phyloP scores from a whole-genome alignment of 2,888 invertebrate species.

The Gibbula magus region DNA sequence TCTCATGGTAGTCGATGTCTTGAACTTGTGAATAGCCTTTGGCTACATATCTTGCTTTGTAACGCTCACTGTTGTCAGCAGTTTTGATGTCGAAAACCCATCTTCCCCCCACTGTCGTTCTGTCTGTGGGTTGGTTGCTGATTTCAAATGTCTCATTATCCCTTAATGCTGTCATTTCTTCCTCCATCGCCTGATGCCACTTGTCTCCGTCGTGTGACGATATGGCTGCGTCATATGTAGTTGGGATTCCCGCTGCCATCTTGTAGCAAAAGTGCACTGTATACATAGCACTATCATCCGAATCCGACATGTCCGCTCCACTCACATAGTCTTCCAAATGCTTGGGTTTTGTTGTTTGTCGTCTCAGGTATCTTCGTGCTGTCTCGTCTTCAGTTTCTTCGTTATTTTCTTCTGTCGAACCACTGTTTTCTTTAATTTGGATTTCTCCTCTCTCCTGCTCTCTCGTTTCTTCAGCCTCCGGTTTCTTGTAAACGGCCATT shows the following conservation, averaged over 20 bases:
- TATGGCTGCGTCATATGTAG: slow-evolving; percentile 35
- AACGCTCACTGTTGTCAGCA: slow-evolving; percentile 27
- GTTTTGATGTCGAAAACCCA: slow-evolving; percentile 44
- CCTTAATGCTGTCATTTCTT: slow-evolving; percentile 40
- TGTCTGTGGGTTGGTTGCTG: slow-evolving; percentile 34
- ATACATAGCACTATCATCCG: slow-evolving; percentile 22
- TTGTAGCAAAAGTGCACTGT: slow-evolving; percentile 38
- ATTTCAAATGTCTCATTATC: slow-evolving; percentile 43
- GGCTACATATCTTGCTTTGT: slow-evolving; percentile 46
- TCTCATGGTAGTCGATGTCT: slow-evolving; percentile 29
- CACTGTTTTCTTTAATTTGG: too few relatives aligned
- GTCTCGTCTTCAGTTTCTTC: too few relatives aligned
- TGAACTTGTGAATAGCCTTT: slow-evolving; percentile 32
- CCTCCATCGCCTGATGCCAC: slow-evolving; percentile 36
- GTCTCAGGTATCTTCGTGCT: too few relatives aligned
- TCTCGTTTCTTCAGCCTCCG: too few relatives aligned
- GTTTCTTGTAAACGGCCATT: too few relatives aligned
- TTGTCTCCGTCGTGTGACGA: slow-evolving; percentile 24
- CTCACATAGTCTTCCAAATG: too few relatives aligned
- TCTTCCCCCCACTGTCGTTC: slow-evolving; percentile 33
- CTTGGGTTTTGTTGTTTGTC: too few relatives aligned
- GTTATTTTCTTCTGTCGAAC: too few relatives aligned
- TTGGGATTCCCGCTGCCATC: slow-evolving; percentile 28
- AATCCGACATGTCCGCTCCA: too few relatives aligned
- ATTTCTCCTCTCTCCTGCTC: too few relatives aligned